A percentile compares a stretch with the other conserved stretches of the same genome.
Conservation (phyloP, 2,113 vertebrate species). For the Phyllopteryx taeniolatus region DNA sequence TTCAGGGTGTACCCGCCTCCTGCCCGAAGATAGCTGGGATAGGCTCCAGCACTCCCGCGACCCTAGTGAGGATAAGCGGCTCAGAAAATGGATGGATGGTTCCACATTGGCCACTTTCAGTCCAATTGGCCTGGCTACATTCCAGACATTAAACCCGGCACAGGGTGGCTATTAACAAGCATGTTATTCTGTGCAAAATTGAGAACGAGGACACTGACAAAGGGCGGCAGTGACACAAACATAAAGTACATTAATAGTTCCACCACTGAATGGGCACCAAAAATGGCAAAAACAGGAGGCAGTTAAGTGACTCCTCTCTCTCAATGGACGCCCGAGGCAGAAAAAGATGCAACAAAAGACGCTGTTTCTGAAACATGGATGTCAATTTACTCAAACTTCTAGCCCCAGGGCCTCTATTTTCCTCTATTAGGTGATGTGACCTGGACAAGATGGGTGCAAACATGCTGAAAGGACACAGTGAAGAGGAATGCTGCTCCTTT, state of each 20-base stretch:
- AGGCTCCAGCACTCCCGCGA: too few species aligned
- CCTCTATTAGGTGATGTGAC: conserved; percentile 71
- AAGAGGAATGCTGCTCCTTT: conserved; percentile 33
- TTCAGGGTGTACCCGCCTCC: too few species aligned
- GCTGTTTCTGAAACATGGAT: conserved; percentile 36
- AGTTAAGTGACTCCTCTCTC: conserved; percentile 56
- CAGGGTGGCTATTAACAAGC: neutral
- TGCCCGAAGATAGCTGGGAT: too few species aligned
- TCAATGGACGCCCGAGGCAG: conserved; percentile 11
- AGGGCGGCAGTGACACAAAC: conserved; percentile 44
- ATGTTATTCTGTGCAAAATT: neutral
- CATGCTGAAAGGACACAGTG: conserved; percentile 50
- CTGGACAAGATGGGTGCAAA: conserved; percentile 63
- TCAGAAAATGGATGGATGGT: neutral
- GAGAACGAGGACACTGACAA: conserved; percentile 13
- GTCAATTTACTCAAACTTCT: conserved; percentile 43
- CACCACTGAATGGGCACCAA: conserved; percentile 46
- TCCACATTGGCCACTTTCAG: neutral
- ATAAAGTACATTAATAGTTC: conserved; percentile 61
- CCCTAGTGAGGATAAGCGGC: too few species aligned
- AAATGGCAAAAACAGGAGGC: conserved; percentile 58
- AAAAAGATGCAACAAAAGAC: conserved; percentile 1
- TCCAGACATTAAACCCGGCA: neutral
- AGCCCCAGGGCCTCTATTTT: conserved; percentile 46
- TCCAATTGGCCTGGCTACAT: neutral